A percentile compares a stretch with the other conserved stretches of the same genome.
Evolutionary conservation across 2,888 invertebrate species (phyloP).

Genomic region (Epistrophe eligans): DNA sequence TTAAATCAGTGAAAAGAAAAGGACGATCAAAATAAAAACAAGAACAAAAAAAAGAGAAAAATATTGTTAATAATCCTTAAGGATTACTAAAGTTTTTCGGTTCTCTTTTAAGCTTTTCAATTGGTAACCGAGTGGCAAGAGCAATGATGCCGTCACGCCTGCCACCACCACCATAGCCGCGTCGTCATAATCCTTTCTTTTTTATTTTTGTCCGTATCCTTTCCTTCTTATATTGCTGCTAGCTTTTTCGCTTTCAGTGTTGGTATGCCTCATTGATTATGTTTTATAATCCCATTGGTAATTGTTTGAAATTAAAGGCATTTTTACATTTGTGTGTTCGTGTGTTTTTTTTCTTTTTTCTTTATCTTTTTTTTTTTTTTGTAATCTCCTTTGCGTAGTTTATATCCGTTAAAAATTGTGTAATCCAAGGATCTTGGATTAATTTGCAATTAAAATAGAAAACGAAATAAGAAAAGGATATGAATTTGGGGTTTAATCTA

Average conservation of each 20-base stretch:
- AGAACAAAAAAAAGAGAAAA: slow-evolving; percentile 26
- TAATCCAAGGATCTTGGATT: slow-evolving; percentile 55
- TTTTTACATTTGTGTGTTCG: slow-evolving; percentile 36
- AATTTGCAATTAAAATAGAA: slow-evolving; percentile 38
- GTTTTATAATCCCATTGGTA: slow-evolving; percentile 71
- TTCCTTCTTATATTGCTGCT: slow-evolving; percentile 21
- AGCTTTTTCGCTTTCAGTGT: slow-evolving; percentile 58
- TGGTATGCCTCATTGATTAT: slow-evolving; percentile 67
- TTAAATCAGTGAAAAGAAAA: slow-evolving; percentile 46
- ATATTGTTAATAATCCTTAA: slow-evolving; percentile 68
- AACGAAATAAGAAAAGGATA: not conserved
- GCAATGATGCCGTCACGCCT: not conserved
- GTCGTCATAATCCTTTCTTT: slow-evolving; percentile 58
- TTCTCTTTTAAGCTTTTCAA: slow-evolving; percentile 47
- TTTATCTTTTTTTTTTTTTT: not conserved
- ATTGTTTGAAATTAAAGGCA: slow-evolving; percentile 71
- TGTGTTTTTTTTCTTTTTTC: not conserved
- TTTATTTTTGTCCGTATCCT: not conserved
- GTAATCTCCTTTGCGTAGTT: slow-evolving; percentile 35
- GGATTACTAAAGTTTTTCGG: slow-evolving; percentile 72
- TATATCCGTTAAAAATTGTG: slow-evolving; percentile 49
- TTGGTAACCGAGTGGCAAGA: slow-evolving; percentile 27
- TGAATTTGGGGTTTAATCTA: slow-evolving; percentile 6
- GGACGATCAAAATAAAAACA: not conserved
- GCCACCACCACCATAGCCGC: not conserved